Percentiles rank a stretch among this genome's conserved stretches.
phyloP scores from a whole-genome alignment of 2,888 invertebrate genomes.

The Sepioteuthis lessoniana region DNA sequence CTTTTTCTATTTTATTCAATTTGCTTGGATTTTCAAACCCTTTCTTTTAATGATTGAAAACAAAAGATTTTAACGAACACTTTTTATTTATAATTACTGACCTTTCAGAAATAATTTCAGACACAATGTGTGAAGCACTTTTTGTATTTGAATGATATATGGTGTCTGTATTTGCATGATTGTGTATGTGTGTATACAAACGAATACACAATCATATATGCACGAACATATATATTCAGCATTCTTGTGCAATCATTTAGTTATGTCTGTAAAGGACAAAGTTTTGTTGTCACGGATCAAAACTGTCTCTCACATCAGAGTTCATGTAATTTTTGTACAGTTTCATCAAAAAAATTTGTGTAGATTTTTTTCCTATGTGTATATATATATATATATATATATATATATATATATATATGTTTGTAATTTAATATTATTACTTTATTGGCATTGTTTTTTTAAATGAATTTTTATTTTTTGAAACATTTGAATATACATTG shows the following conservation, averaged over 20 bases:
- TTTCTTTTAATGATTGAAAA: neutral
- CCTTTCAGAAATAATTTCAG: neutral
- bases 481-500: neutral
- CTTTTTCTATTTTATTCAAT: neutral
- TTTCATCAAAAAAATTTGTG: neutral
- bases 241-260: neutral
- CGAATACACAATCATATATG: neutral
- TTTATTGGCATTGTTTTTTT: neutral
- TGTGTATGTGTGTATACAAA: neutral
- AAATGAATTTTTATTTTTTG: neutral
- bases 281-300: neutral
- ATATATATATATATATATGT: neutral
- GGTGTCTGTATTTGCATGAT: too few relatives aligned
- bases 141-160: neutral
- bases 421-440: neutral
- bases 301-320: neutral
- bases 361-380: neutral
- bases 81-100: slow-evolving; percentile 15
- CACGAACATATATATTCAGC: neutral
- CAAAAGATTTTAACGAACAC: neutral
- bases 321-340: neutral
- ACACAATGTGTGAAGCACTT: neutral
- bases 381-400: neutral
- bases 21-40: neutral
- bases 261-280: neutral